phyloP scores from a whole-genome alignment of 2,797 vertebrate genomes.

The Hemitrygon akajei region DNA sequence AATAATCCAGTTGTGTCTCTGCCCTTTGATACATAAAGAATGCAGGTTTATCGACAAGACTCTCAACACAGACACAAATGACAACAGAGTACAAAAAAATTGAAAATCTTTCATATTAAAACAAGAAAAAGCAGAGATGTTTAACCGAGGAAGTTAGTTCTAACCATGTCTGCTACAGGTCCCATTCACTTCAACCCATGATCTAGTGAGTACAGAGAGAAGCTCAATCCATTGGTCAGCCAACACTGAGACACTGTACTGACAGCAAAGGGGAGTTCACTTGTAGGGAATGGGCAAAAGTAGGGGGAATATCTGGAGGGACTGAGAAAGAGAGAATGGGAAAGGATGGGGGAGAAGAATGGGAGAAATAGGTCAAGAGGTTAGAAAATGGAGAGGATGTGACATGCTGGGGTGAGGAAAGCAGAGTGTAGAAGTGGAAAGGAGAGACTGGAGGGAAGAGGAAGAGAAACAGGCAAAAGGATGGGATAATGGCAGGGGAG shows the following conservation, averaged over 20 bases:
- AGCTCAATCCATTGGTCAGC: background rate
- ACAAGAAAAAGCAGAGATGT: background rate
- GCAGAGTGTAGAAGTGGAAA: background rate
- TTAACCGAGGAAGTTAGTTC: slow-evolving; percentile 18
- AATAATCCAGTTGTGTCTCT: slow-evolving; percentile 61
- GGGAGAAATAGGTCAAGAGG: background rate
- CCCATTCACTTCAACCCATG: background rate
- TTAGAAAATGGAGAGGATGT: background rate
- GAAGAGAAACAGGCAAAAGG: background rate
- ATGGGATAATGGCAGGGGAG: background rate
- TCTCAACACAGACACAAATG: slow-evolving; percentile 68
- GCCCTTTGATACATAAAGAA: slow-evolving; percentile 62
- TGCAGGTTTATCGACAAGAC: slow-evolving; percentile 67
- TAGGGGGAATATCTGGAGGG: too few species aligned
- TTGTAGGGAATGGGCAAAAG: background rate
- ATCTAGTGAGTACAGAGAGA: background rate
- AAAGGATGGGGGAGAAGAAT: background rate
- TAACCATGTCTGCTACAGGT: background rate
- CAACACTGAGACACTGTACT: background rate
- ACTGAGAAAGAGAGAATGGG: too few species aligned
- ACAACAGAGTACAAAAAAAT: slow-evolving; percentile 61
- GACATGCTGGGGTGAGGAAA: too few species aligned
- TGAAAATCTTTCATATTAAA: slow-evolving; percentile 18
- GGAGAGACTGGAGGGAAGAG: background rate
- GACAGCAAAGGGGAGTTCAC: background rate